These are phyloP conservation scores for Meta bourneti DNA, from an alignment of 2,888 invertebrate genomes.

Conservation along the genomic window DNA sequence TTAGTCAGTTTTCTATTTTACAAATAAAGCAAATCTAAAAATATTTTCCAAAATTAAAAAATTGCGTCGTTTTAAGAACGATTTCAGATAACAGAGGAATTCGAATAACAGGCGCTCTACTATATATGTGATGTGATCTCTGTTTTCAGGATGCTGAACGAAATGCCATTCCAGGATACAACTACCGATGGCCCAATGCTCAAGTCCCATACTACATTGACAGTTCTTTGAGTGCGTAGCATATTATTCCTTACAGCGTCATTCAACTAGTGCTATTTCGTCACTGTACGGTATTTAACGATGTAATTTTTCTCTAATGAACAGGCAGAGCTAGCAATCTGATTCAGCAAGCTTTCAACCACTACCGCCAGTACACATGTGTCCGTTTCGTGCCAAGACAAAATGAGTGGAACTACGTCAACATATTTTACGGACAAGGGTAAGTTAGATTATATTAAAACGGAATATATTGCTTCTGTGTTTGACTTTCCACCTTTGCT, in stretches of 20 bases:
- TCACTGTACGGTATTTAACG: background rate
- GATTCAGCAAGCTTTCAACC: background rate
- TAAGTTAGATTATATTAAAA: background rate
- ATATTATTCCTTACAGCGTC: background rate
- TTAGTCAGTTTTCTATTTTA: too few relatives aligned
- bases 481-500: too few relatives aligned
- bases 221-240: slow-evolving; percentile 42
- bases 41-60: too few relatives aligned
- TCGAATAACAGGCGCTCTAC: too few relatives aligned
- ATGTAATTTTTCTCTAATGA: background rate
- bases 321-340: background rate
- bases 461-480: too few relatives aligned
- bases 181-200: slow-evolving; percentile 72
- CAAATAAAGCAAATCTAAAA: too few relatives aligned
- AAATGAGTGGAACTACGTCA: background rate
- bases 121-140: too few relatives aligned
- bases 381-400: slow-evolving; percentile 26
- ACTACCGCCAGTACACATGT: slow-evolving; percentile 21
- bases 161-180: slow-evolving; percentile 48
- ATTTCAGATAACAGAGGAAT: too few relatives aligned
- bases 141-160: slow-evolving; percentile 42
- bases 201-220: slow-evolving; percentile 72
- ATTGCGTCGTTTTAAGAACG: too few relatives aligned
- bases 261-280: background rate
- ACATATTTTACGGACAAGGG: slow-evolving; percentile 28